Percentiles rank a stretch among this genome's conserved stretches.
Conservation (phyloP, 2,888 invertebrate species). For the Drosophila putrida region DNA sequence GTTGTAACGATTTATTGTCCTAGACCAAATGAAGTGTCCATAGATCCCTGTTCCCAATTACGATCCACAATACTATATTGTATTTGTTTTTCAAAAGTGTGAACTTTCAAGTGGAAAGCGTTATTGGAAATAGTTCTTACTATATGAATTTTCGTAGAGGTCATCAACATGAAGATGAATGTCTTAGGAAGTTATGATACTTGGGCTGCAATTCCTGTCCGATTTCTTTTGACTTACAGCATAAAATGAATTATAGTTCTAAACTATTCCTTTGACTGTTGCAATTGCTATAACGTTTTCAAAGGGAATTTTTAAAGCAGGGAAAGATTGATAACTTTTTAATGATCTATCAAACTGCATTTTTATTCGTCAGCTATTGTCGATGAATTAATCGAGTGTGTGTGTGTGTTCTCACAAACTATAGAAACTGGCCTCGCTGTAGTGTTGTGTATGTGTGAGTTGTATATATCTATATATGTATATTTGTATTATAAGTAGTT, state of each 20-base stretch:
- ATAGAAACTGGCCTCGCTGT: constrained; percentile 10
- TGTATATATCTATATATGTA: constrained; percentile 7
- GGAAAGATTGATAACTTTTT: not conserved
- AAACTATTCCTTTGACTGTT: too few species aligned
- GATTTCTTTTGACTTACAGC: too few species aligned
- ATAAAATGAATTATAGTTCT: too few species aligned
- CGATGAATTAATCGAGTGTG: constrained; percentile 2
- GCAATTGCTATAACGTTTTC: not conserved
- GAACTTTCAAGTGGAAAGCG: not conserved
- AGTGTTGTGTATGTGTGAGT: constrained; percentile 9
- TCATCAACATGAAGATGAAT: constrained; percentile 1
- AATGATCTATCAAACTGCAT: not conserved
- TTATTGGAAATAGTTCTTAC: not conserved
- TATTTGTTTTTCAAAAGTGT: not conserved
- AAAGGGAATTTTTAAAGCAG: not conserved
- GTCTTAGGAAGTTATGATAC: not conserved
- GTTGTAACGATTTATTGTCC: constrained; percentile 58
- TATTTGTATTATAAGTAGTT: constrained; percentile 14
- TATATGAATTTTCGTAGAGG: not conserved
- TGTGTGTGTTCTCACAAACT: constrained; percentile 4
- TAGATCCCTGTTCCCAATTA: not conserved
- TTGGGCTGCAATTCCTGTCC: not conserved
- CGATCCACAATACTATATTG: not conserved
- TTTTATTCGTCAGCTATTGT: not conserved
- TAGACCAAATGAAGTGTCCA: constrained; percentile 50